These are phyloP conservation scores for Hedychridium roseum DNA, from an alignment of 2,888 invertebrate species.

Conservation along the genomic window DNA sequence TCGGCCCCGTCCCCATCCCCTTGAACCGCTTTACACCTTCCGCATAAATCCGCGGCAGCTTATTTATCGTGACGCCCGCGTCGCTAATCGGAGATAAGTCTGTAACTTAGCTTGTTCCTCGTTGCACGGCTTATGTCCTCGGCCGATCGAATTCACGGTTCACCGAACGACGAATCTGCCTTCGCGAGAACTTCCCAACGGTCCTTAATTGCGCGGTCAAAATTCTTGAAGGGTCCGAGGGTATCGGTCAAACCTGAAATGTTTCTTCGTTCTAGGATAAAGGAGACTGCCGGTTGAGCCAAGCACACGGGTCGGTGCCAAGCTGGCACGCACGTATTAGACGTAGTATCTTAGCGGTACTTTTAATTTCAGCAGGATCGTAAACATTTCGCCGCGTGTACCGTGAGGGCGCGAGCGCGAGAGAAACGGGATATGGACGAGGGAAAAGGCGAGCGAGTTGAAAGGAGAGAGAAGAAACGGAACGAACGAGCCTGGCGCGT, in stretches of 20 bases:
- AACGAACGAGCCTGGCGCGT: constrained; percentile 48
- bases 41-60: constrained; percentile 37
- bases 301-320: constrained; percentile 1
- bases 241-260: background rate
- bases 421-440: constrained; percentile 24
- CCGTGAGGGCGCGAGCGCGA: constrained; percentile 11
- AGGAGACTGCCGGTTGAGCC: too few relatives aligned
- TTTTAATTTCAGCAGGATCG: constrained; percentile 62
- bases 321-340: constrained; percentile 48
- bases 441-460: constrained; percentile 33
- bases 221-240: too few relatives aligned
- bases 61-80: constrained; percentile 39
- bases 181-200: too few relatives aligned
- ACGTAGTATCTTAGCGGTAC: constrained; percentile 59
- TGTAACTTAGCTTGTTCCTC: constrained; percentile 23
- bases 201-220: too few relatives aligned
- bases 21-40: too few relatives aligned
- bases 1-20: constrained; percentile 15
- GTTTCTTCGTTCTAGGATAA: too few relatives aligned
- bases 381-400: constrained; percentile 60
- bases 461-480: constrained; percentile 33
- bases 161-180: too few relatives aligned
- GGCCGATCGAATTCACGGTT: too few relatives aligned
- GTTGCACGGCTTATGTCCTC: too few relatives aligned
- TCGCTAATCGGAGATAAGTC: constrained; percentile 18